Evolutionary conservation across 2,888 invertebrate genomes (phyloP).

Genomic region (Drosophila neotestacea): DNA sequence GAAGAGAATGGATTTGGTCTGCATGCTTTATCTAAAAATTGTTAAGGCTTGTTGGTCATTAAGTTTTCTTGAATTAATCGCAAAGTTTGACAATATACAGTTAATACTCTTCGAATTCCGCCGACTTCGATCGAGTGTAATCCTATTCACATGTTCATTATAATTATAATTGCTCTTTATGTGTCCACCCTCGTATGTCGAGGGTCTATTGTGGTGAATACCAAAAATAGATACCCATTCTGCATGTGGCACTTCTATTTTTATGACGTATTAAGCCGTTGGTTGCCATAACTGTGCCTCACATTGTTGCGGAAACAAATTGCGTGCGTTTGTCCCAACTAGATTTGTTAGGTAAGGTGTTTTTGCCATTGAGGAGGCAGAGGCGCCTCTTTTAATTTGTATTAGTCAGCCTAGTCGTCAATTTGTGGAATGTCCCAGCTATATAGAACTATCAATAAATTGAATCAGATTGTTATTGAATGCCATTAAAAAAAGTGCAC

Average conservation of each 20-base stretch:
- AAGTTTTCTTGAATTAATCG: not conserved
- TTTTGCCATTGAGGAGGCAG: conserved; percentile 1
- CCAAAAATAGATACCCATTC: conserved; percentile 43
- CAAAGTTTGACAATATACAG: conserved; percentile 2
- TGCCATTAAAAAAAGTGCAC: conserved; percentile 5
- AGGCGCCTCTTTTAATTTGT: conserved; percentile 55
- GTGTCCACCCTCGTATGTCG: not conserved
- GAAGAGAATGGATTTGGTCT: not conserved
- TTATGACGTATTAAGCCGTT: conserved; percentile 30
- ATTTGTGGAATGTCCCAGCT: conserved; percentile 30
- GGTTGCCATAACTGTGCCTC: conserved; percentile 15
- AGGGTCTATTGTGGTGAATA: not conserved
- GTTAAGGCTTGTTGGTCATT: conserved; percentile 17
- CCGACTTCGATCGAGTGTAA: conserved; percentile 1
- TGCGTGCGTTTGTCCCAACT: conserved; percentile 58
- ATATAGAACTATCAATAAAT: conserved; percentile 58
- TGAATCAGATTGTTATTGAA: conserved; percentile 49
- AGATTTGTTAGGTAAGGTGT: conserved; percentile 27
- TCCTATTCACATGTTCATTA: conserved; percentile 12
- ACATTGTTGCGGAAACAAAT: conserved; percentile 36
- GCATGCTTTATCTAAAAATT: conserved; percentile 36
- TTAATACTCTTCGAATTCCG: not conserved
- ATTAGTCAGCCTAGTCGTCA: conserved; percentile 46
- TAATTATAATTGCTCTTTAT: conserved; percentile 32
- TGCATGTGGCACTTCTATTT: conserved; percentile 45